phyloP scores from a whole-genome alignment of 2,888 invertebrate species.

The Cheilosia urbana region DNA sequence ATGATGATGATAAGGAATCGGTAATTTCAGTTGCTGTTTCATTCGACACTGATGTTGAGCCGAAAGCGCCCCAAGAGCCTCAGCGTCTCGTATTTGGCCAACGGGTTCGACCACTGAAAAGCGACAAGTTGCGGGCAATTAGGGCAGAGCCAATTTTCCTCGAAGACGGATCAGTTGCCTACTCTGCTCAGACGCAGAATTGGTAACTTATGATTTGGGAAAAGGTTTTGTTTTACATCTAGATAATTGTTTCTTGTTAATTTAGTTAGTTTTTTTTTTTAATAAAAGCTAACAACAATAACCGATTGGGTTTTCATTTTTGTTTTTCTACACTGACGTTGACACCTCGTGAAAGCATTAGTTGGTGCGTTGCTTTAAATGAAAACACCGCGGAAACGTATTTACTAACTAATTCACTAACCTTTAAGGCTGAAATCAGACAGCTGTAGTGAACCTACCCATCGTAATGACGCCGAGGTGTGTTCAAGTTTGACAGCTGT shows the following conservation, averaged over 20 bases:
- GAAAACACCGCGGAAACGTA: no score
- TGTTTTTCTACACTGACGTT: no score
- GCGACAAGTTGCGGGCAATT: conserved; percentile 10
- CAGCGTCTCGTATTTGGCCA: conserved; percentile 50
- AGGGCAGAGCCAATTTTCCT: conserved; percentile 49
- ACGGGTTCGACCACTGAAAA: conserved; percentile 8
- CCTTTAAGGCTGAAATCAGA: no score
- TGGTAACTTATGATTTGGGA: background rate
- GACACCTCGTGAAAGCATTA: no score
- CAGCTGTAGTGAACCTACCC: no score
- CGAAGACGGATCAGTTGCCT: conserved; percentile 58
- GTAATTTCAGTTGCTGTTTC: conserved; percentile 68
- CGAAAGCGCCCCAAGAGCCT: conserved; percentile 16
- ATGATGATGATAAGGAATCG: conserved; percentile 64
- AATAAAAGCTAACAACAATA: conserved; percentile 22
- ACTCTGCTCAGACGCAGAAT: conserved; percentile 53
- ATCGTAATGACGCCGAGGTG: no score
- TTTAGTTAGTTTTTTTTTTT: conserved; percentile 19
- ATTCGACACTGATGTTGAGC: conserved; percentile 46
- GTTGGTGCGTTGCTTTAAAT: no score
- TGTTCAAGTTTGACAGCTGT: no score
- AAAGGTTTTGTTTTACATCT: background rate
- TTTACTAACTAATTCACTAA: no score
- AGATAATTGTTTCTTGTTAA: conserved; percentile 2
- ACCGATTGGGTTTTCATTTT: background rate